A percentile compares a stretch with the other conserved stretches of the same genome.
These are phyloP conservation scores for Mycteria americana DNA, from an alignment of 2,797 vertebrate genomes.

Conservation along the genomic window DNA sequence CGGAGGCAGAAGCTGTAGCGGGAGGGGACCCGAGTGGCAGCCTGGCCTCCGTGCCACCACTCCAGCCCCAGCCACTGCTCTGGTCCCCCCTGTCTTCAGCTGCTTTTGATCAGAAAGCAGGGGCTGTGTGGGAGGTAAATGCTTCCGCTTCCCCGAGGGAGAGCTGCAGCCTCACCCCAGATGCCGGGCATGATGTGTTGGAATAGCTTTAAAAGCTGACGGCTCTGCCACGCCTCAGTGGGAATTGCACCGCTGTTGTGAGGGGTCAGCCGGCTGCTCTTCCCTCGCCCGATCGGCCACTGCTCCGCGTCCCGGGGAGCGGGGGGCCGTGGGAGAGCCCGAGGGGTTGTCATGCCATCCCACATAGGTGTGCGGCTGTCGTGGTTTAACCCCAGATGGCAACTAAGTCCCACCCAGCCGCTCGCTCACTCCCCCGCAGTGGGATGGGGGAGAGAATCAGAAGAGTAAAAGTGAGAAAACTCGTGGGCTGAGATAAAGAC, in stretches of 20 bases:
- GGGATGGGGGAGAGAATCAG: no score
- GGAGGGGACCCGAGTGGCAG: not conserved
- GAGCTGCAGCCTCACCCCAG: not conserved
- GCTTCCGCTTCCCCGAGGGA: not conserved
- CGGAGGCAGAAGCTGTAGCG: not conserved
- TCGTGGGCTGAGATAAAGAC: no score
- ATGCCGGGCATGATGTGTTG: not conserved
- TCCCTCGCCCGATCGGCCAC: not conserved
- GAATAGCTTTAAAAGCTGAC: not conserved
- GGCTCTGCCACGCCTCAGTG: rapidly evolving
- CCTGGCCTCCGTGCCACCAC: rapidly evolving
- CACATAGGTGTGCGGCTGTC: not conserved
- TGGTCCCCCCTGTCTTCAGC: not conserved
- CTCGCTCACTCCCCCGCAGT: no score
- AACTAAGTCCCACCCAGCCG: no score
- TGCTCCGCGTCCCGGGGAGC: rapidly evolving
- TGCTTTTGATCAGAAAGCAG: not conserved
- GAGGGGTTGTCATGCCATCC: rapidly evolving
- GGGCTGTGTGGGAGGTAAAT: not conserved
- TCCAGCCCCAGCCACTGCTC: not conserved
- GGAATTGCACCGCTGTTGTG: rapidly evolving
- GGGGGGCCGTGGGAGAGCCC: rapidly evolving
- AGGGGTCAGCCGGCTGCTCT: not conserved
- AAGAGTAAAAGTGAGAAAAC: no score
- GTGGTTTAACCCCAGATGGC: no score